phyloP scores from a whole-genome alignment of 1,140 invertebrate genomes.

The Cylas formicarius region DNA sequence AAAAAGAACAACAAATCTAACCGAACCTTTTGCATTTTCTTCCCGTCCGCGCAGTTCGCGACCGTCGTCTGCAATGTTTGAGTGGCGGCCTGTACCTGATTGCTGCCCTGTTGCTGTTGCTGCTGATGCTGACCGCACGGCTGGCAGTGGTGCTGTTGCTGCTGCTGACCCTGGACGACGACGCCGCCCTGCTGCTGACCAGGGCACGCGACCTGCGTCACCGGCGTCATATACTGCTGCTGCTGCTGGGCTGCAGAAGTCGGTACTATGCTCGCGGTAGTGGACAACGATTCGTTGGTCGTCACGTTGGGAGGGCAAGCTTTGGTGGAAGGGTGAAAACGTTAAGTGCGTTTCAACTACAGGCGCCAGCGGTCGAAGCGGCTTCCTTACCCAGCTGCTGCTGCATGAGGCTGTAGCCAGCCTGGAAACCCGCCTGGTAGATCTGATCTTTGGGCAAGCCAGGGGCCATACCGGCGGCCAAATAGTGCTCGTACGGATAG shows the following conservation, averaged over 20 bases:
- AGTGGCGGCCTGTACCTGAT: constrained; percentile 55
- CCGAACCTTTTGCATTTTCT: constrained; percentile 25
- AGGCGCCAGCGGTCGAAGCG: too few relatives aligned
- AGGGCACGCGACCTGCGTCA: too few relatives aligned
- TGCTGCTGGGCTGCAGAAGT: constrained; percentile 20
- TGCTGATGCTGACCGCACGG: constrained; percentile 35
- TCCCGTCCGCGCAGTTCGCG: constrained; percentile 13
- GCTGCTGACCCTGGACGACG: too few relatives aligned
- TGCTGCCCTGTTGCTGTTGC: constrained; percentile 33
- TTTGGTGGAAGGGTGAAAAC: too few relatives aligned
- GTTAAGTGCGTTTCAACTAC: too few relatives aligned
- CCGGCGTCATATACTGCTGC: constrained; percentile 15
- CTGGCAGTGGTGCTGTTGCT: constrained; percentile 26
- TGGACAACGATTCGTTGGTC: constrained; percentile 24
- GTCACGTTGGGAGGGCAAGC: too few relatives aligned
- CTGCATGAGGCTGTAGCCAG: constrained; percentile 40
- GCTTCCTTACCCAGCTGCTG: constrained; percentile 37
- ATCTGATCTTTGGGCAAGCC: constrained; percentile 35
- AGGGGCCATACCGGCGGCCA: constrained; percentile 26
- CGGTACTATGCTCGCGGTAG: constrained; percentile 19
- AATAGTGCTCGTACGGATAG: constrained; percentile 38
- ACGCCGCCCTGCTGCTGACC: too few relatives aligned
- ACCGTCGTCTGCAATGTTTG: constrained; percentile 41
- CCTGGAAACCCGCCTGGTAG: constrained; percentile 44
- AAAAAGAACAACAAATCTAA: too few relatives aligned